Base-by-base conservation (phyloP, 2,888 invertebrate genomes). In the Oeneis ivallda region DNA sequence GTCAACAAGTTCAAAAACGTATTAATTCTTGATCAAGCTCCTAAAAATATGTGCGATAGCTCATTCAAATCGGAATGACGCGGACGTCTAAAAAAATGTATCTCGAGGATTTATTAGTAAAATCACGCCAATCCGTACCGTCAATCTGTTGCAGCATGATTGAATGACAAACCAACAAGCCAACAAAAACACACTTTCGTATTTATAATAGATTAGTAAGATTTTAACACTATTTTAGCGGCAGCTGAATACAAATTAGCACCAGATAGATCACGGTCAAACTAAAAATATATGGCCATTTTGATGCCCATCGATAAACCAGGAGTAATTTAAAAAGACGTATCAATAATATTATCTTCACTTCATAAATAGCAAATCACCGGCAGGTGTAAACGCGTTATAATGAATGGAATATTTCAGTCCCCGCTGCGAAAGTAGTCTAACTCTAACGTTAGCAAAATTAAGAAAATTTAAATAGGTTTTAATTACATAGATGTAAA, bases 291-390 rank as follows among this genome's bases (percentile, higher is more conserved):
- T 15, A 34, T 13, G 39, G 17, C 41, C 6, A 56, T 41, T 56
- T 19, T 17, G 56, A 56, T 56, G 56, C 19, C 41, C n/a, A 56
- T 26, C 15, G 45, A 58, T 58, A 58, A 34, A 47, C 8, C 15
- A 6, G 17, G 34, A 60, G 50, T 34, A 58, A 58, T 60, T 60
- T 60, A 19, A 60, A 59, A 60, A 47, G 41, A 49, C 13, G 47
- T 17, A 60, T 49, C 47, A 49, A 49, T 49, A 60, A 60, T n/a
- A n/a, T 60, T 58, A 49, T 32, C 58, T 59, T 10, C 34, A 45
- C 49, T 60, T 49, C 59, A 60, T 60, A 60, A 60, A 60, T 60
- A 60, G 61, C 52, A 61, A 39, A 52, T 52, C 41, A 61, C 50
- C 37, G 19, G 52, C 61, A 61, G 61, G 61, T 61, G 61, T 52